Conservation (phyloP, 2,113 vertebrate genomes). For the Passer montanus region DNA sequence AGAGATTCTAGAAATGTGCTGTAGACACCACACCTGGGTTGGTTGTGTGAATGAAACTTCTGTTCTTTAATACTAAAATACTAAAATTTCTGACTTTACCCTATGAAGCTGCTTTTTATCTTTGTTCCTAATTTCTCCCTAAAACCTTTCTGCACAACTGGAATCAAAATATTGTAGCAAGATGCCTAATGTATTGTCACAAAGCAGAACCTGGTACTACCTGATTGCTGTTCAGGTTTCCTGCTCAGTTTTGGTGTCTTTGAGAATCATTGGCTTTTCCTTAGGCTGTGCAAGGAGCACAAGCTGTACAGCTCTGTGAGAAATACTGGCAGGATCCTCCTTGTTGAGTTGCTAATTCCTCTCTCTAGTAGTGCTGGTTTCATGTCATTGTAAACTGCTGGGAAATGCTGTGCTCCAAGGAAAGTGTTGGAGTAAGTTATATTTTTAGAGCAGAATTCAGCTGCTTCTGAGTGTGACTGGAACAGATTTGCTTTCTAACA, state of each 20-base stretch:
- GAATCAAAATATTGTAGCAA: not conserved
- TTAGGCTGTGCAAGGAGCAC: not conserved
- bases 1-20: not conserved
- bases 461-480: not conserved
- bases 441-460: not conserved
- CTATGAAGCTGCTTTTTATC: not conserved
- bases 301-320: not conserved
- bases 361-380: not conserved
- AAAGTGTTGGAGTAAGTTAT: not conserved
- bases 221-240: not conserved
- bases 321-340: not conserved
- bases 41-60: not conserved
- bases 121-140: not conserved
- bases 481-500: not conserved
- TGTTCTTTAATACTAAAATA: not conserved
- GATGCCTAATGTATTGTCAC: not conserved
- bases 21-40: fast-evolving
- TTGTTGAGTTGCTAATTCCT: constrained; percentile 29
- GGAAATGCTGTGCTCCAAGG: not conserved
- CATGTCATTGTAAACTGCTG: not conserved
- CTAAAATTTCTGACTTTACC: not conserved
- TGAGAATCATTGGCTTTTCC: not conserved
- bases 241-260: not conserved
- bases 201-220: not conserved
- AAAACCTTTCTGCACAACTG: not conserved